phyloP scores from a whole-genome alignment of 53 echinoderm and acorn worm genomes.

The Holothuria leucospilota region DNA sequence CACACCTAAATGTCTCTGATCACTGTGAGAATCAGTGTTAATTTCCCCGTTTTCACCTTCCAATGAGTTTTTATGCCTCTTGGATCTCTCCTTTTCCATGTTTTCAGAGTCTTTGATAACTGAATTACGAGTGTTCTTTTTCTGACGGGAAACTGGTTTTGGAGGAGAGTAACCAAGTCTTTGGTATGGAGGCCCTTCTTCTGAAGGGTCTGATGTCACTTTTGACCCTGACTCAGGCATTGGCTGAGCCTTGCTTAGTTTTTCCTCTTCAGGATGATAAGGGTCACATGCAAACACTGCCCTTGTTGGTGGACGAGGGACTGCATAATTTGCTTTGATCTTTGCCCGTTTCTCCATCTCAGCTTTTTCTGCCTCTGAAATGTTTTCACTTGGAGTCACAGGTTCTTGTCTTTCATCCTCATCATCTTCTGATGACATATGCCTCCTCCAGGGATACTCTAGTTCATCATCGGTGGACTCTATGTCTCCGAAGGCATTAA shows the following conservation, averaged over 20 bases:
- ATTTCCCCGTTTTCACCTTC: not conserved
- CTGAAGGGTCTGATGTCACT: not conserved
- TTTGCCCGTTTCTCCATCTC: constrained; percentile 44
- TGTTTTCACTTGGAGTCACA: constrained; percentile 35
- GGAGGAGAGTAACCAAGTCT: constrained; percentile 42
- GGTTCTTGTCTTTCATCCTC: constrained; percentile 51
- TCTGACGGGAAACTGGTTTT: not conserved
- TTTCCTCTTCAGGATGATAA: not conserved
- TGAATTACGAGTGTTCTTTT: constrained; percentile 23
- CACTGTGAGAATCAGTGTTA: not conserved
- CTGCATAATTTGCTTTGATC: constrained; percentile 66
- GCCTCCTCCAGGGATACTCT: constrained; percentile 50
- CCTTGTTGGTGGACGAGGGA: constrained; percentile 60
- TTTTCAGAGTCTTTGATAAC: constrained; percentile 44
- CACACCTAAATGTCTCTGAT: not conserved
- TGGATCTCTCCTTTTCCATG: constrained; percentile 28
- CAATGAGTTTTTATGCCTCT: constrained; percentile 28
- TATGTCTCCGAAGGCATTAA: constrained; percentile 84
- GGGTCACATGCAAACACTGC: constrained; percentile 42
- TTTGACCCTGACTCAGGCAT: not conserved
- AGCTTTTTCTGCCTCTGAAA: not conserved
- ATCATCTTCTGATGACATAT: constrained; percentile 42
- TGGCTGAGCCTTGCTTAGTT: too few species aligned
- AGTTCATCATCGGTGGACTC: constrained; percentile 77
- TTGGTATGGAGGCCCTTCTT: constrained; percentile 26